Base-by-base conservation (phyloP, 1,140 invertebrate species). In the Solenopsis invicta region DNA sequence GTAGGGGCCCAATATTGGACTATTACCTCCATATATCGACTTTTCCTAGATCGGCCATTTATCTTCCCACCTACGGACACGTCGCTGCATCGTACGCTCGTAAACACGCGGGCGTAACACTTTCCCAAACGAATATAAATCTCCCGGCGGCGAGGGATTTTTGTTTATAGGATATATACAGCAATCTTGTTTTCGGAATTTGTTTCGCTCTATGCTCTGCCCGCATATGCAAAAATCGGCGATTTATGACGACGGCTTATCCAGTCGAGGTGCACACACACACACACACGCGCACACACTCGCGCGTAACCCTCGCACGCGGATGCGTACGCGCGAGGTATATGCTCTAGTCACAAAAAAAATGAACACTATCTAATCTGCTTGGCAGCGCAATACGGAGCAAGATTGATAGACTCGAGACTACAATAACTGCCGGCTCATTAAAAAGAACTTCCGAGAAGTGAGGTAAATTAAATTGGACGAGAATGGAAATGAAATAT, bases 51-150 rank as follows among this genome's bases (percentile, higher is more conserved):
- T 81, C 78, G 50, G 10, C 66, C 80, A 75, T 84, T 75, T 75
- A 75, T 84, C 59, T 84, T 59, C 16, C 16, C 52, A 48, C n/a
- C n/a, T 50, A 18, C 69, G 48, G 34, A 54, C 77, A 8, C 29
- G 69, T 75, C 56, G 41, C 45, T 84, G 69, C 80, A 82, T 82
- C 80, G 80, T 18, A 21, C 52, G 80, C 80, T 84, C 80, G 80
- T 84, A 75, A 84, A 84, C 80, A 84, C 80, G 64, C 64, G 66
- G 66, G 50, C 66, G 56, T 75, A 84, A 84, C 80, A 84, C 80
- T 84, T 82, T 72, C 80, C 69, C 80, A 75, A 82, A 84, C 80
- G 80, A 84, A 84, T 84, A 84, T 84, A 84, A 84, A 84, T 84
- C 80, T 84, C 69, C 10, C 41, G 69, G 21, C 54, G 54, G 80